Percentiles rank a stretch among this genome's conserved stretches.
Conservation (phyloP, 2,888 invertebrate genomes). For the Scaptomyza cyrtandrae region DNA sequence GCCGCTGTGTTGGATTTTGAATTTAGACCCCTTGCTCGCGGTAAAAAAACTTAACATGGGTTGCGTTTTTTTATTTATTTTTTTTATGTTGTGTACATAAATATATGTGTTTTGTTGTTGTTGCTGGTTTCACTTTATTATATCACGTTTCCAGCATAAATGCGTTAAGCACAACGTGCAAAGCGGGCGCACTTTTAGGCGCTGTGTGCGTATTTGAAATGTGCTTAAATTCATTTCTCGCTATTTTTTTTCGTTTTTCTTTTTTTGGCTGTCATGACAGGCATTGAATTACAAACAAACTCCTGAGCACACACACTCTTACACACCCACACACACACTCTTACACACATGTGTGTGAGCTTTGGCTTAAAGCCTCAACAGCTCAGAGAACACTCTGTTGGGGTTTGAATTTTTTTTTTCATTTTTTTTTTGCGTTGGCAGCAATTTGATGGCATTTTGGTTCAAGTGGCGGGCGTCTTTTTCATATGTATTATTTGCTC, state of each 20-base stretch:
- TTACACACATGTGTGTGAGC: slow-evolving; percentile 14
- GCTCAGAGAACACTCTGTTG: slow-evolving; percentile 46
- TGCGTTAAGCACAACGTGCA: slow-evolving; percentile 72
- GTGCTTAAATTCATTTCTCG: slow-evolving; percentile 72
- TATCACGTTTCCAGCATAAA: slow-evolving; percentile 80
- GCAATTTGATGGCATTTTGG: slow-evolving; percentile 73
- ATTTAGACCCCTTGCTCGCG: slow-evolving; percentile 4
- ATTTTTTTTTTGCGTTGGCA: slow-evolving; percentile 39
- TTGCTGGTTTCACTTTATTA: slow-evolving; percentile 70
- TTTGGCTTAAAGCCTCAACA: slow-evolving; percentile 58
- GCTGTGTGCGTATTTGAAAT: slow-evolving; percentile 68
- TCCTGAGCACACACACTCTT: slow-evolving; percentile 23
- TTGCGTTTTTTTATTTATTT: slow-evolving; percentile 24
- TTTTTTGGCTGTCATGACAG: slow-evolving; percentile 40
- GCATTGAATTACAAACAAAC: slow-evolving; percentile 68
- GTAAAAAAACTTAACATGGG: slow-evolving; percentile 26
- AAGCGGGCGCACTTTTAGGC: slow-evolving; percentile 62
- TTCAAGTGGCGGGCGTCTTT: slow-evolving; percentile 63
- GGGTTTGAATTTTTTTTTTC: not conserved
- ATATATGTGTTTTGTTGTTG: slow-evolving; percentile 19
- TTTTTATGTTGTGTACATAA: slow-evolving; percentile 6
- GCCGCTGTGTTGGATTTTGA: slow-evolving; percentile 43
- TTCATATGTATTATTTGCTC: slow-evolving; percentile 63
- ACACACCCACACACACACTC: not conserved
- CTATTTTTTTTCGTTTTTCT: slow-evolving; percentile 14